A percentile compares a stretch with the other conserved stretches of the same genome.
These are phyloP conservation scores for Cetonia aurata DNA, from an alignment of 2,888 invertebrate genomes.

Conservation along the genomic window DNA sequence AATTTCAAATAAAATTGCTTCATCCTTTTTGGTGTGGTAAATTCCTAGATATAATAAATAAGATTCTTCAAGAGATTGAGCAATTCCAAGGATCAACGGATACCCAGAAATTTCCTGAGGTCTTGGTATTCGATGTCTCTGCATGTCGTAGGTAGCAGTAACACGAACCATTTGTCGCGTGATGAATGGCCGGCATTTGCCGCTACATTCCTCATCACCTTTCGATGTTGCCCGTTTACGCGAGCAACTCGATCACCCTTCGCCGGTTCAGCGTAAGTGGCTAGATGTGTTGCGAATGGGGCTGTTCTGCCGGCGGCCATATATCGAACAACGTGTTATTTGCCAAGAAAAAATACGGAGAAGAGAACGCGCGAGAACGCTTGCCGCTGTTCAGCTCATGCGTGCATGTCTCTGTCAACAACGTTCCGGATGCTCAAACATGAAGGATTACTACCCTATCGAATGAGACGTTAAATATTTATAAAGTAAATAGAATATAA, in stretches of 20 bases:
- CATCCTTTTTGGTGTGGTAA: too few species aligned
- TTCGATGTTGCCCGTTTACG: constrained; percentile 44
- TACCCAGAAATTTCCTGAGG: too few species aligned
- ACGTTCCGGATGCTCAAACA: constrained; percentile 36
- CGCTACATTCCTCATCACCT: constrained; percentile 58
- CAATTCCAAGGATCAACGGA: not conserved
- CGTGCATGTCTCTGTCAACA: constrained; percentile 31
- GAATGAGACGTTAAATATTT: constrained; percentile 29
- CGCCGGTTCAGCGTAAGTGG: constrained; percentile 29
- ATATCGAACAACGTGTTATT: constrained; percentile 36
- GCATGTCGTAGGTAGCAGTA: constrained; percentile 21
- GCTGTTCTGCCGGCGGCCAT: constrained; percentile 21
- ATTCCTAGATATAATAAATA: too few species aligned
- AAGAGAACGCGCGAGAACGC: constrained; percentile 6
- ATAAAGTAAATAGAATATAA: constrained; percentile 33
- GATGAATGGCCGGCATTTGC: constrained; percentile 58
- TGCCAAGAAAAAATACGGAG: constrained; percentile 49
- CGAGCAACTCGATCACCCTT: constrained; percentile 42
- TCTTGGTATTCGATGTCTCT: not conserved
- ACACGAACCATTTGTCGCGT: constrained; percentile 57
- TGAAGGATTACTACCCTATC: constrained; percentile 29
- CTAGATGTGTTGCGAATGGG: constrained; percentile 41
- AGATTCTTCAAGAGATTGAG: constrained; percentile 9
- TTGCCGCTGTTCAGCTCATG: constrained; percentile 1
- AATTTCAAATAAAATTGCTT: too few species aligned